These are phyloP conservation scores for Eucidaris tribuloides DNA, from an alignment of 35 echinoderm and acorn worm genomes.

Conservation along the genomic window DNA sequence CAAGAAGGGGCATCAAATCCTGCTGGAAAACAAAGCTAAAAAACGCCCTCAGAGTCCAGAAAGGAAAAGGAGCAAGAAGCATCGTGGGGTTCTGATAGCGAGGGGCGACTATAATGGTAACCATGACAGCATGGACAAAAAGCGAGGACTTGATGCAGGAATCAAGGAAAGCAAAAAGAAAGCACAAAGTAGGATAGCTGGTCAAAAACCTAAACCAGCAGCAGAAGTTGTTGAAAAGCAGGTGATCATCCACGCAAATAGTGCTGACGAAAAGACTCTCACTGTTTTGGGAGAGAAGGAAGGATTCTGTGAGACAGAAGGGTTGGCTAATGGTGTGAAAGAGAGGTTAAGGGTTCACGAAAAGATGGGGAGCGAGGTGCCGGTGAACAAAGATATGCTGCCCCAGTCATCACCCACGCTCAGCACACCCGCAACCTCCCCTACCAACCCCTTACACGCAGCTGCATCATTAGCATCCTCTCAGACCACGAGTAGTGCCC, in stretches of 20 bases:
- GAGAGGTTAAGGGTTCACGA: background rate
- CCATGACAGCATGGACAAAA: background rate
- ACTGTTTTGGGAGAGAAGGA: constrained; percentile 6
- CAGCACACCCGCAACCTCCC: background rate
- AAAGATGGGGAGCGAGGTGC: background rate
- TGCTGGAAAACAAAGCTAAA: background rate
- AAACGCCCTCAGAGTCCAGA: constrained; percentile 14
- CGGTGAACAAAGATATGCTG: background rate
- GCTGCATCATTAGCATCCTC: constrained; percentile 6
- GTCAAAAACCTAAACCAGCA: background rate
- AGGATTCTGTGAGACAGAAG: background rate
- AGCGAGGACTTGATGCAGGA: background rate
- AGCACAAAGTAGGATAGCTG: background rate
- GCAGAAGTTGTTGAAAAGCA: background rate
- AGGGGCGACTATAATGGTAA: background rate
- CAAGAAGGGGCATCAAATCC: constrained; percentile 2
- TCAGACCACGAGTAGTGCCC: background rate
- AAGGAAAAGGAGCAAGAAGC: constrained; percentile 6
- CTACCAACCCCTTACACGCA: background rate
- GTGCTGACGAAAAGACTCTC: constrained; percentile 15
- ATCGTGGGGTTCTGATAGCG: background rate
- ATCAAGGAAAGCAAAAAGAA: constrained; percentile 14
- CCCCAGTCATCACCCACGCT: constrained; percentile 11
- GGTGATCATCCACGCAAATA: background rate
- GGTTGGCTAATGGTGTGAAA: background rate